Conservation (phyloP, 2,888 invertebrate species). For the Syritta pipiens region DNA sequence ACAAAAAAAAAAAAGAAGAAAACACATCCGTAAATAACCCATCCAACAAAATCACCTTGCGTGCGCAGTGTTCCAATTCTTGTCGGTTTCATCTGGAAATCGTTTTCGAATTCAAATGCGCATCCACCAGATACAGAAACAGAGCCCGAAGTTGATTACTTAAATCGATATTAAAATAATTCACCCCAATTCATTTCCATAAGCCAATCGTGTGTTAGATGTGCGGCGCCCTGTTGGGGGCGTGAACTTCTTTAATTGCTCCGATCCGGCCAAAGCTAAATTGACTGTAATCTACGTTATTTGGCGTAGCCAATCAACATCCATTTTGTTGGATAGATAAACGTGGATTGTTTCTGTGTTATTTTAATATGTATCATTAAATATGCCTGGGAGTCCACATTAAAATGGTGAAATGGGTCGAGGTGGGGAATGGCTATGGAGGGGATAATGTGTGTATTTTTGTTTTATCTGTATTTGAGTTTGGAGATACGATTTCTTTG, state of each 20-base stretch:
- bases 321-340: no score
- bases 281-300: constrained; percentile 8
- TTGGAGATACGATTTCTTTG: no score
- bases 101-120: constrained; percentile 42
- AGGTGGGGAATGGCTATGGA: no score
- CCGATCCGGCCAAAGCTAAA: constrained; percentile 3
- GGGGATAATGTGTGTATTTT: no score
- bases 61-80: constrained; percentile 62
- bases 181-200: constrained; percentile 38
- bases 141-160: no score
- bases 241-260: constrained; percentile 29
- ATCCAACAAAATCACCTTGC: constrained; percentile 20
- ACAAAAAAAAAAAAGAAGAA: no score
- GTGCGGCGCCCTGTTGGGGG: constrained; percentile 30
- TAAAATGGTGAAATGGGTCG: no score
- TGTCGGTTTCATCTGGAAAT: constrained; percentile 33
- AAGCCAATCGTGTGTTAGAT: constrained; percentile 38
- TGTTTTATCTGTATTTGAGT: no score
- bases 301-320: constrained; percentile 16
- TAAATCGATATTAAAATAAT: constrained; percentile 54
- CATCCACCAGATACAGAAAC: constrained; percentile 61
- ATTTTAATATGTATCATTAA: no score
- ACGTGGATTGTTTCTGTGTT: no score
- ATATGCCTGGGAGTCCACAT: no score
- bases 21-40: no score